Conservation (phyloP, 2,888 invertebrate species). For the Eurytoma californica region DNA sequence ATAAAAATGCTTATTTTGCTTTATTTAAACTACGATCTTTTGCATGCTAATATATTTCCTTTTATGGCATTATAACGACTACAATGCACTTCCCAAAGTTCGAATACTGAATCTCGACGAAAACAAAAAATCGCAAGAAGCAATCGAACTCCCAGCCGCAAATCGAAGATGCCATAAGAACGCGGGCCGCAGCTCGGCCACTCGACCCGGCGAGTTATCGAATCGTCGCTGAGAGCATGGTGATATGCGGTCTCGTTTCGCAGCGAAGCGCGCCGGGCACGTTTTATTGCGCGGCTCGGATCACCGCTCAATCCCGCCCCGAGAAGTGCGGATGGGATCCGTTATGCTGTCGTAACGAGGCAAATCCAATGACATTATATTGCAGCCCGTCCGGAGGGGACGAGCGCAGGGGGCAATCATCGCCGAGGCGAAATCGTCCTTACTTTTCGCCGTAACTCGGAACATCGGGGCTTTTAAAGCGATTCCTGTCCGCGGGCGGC, state of each 20-base stretch:
- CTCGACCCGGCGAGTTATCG: background rate
- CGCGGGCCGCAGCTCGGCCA: no score
- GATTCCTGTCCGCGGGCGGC: slow-evolving; percentile 48
- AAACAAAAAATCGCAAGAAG: background rate
- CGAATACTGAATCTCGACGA: background rate
- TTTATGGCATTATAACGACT: no score
- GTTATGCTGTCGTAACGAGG: slow-evolving; percentile 43
- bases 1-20: no score
- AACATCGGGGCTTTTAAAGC: slow-evolving; percentile 49
- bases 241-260: background rate
- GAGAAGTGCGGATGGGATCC: slow-evolving; percentile 36
- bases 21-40: no score
- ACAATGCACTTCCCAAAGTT: background rate
- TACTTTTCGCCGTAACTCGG: slow-evolving; percentile 17
- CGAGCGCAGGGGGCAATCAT: slow-evolving; percentile 36
- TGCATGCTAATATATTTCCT: no score
- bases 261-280: slow-evolving; percentile 6
- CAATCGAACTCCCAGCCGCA: no score
- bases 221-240: background rate
- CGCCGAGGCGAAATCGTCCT: slow-evolving; percentile 39
- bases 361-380: slow-evolving; percentile 48
- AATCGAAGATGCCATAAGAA: no score
- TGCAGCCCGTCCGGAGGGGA: slow-evolving; percentile 37
- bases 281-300: background rate
- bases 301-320: slow-evolving; percentile 17